Base-by-base conservation (phyloP, 2,888 invertebrate genomes). In the Cremastinae sp. region DNA sequence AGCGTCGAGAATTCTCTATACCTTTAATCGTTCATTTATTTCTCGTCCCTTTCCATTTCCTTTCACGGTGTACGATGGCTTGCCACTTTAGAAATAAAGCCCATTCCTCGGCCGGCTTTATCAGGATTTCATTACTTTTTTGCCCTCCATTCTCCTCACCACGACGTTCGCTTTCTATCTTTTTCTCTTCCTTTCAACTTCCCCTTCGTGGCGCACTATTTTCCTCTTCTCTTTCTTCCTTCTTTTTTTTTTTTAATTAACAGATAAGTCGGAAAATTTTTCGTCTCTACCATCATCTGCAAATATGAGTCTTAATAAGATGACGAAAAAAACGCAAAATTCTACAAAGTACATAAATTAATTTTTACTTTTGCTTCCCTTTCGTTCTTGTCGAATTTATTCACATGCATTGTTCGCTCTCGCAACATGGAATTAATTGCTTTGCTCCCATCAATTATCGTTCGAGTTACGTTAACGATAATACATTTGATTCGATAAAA, bases 21-120 rank as follows among this genome's bases (percentile, higher is more conserved):
- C 28, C 22, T 68, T 59, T 65, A 69, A 69, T 70, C 65, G 56
- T 68, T 72, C 72, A 59, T 64, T 75, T 28, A 68, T 64, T 71
- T 71, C 43, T 20, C 28, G 41, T 61, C 58, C 36, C 49, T 54
- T 53, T 8, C 22, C 69, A 9, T 43, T 71, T 66, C 61, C 14
- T 59, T 65, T 70, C 65, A 51, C 47, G 34, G 38, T 34, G 12
- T 41, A 16, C 56, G 58, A 58, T 68, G 47, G 47, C 68, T 34
- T n/a, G 18, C 10, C 62, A 49, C 58, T 58, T 66, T 68, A 16
- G 49, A 58, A 51, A 28, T 28, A 28, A 56, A 59, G 8, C 41
- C 59, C 59, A 51, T 69, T 59, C 12, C 8, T 14, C 69, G 28
- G 41, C 5, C 38, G 38, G 22, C 45, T 18, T 41, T 47, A 28